These are phyloP conservation scores for Mechanitis messenoides DNA, from an alignment of 2,888 invertebrate species.

Conservation along the genomic window DNA sequence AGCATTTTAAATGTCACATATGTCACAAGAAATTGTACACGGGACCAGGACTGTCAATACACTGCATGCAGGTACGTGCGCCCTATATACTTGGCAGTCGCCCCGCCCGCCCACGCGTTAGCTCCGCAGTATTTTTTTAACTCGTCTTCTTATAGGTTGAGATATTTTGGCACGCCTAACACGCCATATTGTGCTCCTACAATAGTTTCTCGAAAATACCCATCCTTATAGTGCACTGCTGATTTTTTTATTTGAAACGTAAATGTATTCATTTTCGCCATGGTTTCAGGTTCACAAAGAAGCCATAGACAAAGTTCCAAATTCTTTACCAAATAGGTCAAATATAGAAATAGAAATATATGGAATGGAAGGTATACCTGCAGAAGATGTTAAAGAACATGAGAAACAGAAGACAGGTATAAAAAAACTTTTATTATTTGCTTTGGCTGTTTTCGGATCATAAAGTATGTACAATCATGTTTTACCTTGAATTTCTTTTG, in stretches of 20 bases:
- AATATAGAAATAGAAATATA: conserved; percentile 99
- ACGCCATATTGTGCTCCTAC: conserved; percentile 48
- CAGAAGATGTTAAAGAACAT: conserved; percentile 95
- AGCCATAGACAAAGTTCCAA: conserved; percentile 99
- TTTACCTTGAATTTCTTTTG: conserved; percentile 44
- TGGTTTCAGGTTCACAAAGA: conserved; percentile 95
- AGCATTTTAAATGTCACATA: conserved; percentile 99
- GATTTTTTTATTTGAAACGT: conserved; percentile 14
- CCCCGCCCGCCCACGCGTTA: conserved; percentile 51
- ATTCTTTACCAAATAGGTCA: conserved; percentile 96
- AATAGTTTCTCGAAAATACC: conserved; percentile 50
- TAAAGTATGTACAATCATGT: conserved; percentile 62
- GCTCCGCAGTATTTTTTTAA: conserved; percentile 50
- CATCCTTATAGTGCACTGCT: conserved; percentile 27
- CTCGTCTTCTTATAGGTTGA: conserved; percentile 52
- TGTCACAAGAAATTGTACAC: conserved; percentile 99
- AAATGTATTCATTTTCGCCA: conserved; percentile 23
- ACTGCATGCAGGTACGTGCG: conserved; percentile 96
- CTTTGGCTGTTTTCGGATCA: conserved; percentile 52
- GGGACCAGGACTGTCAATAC: conserved; percentile 98
- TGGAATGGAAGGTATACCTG: conserved; percentile 99
- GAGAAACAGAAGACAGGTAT: conserved; percentile 88
- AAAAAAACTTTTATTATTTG: conserved; percentile 46
- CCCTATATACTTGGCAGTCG: conserved; percentile 52
- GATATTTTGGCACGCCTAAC: conserved; percentile 63